phyloP scores from a whole-genome alignment of 2,797 vertebrate genomes.

The Fundulus diaphanus region DNA sequence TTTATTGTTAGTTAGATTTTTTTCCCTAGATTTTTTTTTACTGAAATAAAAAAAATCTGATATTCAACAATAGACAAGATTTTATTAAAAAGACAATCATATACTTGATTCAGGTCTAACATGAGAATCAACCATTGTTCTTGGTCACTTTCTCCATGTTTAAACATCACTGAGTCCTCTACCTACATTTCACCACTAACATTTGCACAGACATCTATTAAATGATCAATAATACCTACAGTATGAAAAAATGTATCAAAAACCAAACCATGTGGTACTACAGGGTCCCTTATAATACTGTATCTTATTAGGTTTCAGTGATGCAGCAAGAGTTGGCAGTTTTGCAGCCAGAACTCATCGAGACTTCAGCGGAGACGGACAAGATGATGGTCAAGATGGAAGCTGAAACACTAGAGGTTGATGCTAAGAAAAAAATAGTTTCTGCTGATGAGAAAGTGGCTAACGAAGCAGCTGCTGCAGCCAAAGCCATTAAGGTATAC shows the following conservation, averaged over 20 bases:
- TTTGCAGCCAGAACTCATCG: constrained; percentile 90
- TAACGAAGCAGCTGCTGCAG: constrained; percentile 88
- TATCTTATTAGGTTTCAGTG: constrained; percentile 84
- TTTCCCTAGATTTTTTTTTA: too few species aligned
- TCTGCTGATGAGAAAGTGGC: constrained; percentile 91
- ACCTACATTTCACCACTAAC: background rate
- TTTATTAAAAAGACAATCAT: too few species aligned
- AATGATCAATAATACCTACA: background rate
- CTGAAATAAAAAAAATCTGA: too few species aligned
- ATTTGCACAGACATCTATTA: background rate
- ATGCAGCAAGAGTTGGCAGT: constrained; percentile 93
- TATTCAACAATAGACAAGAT: too few species aligned
- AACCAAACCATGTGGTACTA: background rate
- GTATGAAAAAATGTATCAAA: background rate
- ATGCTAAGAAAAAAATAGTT: constrained; percentile 90
- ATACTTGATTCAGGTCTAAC: too few species aligned
- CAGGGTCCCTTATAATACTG: background rate
- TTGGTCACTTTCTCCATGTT: too few species aligned
- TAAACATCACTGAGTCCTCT: background rate
- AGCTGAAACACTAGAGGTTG: constrained; percentile 87
- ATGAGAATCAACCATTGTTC: too few species aligned
- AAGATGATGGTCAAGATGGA: constrained; percentile 93
- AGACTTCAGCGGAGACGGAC: constrained; percentile 89
- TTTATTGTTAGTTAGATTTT: too few species aligned
- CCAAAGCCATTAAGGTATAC: constrained; percentile 90